Percentiles rank a stretch among this genome's conserved stretches.
Evolutionary conservation across 1,140 invertebrate genomes (phyloP).

Genomic region (Dendrolimus punctatus): DNA sequence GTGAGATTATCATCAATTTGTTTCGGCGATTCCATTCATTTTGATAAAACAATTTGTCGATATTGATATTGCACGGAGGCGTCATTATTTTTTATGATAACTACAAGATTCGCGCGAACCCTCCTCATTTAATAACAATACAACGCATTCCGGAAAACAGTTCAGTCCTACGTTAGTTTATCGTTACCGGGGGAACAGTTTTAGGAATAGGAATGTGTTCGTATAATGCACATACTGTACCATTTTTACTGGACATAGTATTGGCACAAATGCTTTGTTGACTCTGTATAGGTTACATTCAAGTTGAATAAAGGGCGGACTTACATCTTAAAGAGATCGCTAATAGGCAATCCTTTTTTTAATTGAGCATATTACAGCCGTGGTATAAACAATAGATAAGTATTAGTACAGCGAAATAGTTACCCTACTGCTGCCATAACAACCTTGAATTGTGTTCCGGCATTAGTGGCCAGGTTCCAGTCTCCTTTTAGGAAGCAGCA

Average conservation of each 20-base stretch:
- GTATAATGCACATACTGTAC: neutral
- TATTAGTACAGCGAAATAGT: no score
- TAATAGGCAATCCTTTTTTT: no score
- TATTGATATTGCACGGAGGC: conserved; percentile 11
- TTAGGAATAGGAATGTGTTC: neutral
- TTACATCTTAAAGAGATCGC: no score
- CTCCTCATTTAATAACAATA: conserved; percentile 10
- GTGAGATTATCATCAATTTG: no score
- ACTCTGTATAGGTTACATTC: no score
- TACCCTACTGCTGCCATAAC: no score
- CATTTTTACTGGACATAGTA: neutral
- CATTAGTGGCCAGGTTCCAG: no score
- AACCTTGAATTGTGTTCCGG: no score
- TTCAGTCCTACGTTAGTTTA: conserved; percentile 8
- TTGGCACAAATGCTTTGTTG: neutral
- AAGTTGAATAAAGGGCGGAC: no score
- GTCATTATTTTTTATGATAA: conserved; percentile 15
- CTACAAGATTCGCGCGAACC: conserved; percentile 11
- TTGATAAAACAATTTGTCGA: conserved; percentile 13
- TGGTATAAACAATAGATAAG: no score
- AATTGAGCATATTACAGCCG: no score
- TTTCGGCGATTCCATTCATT: neutral
- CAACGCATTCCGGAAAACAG: conserved; percentile 1
- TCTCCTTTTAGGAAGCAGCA: no score
- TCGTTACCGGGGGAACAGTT: neutral